Evolutionary conservation across 2,113 vertebrate genomes (phyloP).

Genomic region (Amazona vittata): DNA sequence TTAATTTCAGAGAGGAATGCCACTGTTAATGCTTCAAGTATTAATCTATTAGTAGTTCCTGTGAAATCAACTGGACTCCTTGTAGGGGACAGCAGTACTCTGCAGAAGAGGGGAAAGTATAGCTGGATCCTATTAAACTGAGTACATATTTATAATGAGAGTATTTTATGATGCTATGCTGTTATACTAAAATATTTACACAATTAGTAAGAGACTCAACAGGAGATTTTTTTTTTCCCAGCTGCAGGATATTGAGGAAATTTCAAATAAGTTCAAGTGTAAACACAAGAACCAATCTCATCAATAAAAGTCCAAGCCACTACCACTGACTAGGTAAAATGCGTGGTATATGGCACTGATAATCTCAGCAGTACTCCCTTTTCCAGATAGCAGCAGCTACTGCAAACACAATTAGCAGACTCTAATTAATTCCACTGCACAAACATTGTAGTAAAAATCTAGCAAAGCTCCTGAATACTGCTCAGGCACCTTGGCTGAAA

Average conservation of each 20-base stretch:
- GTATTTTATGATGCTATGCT: not conserved
- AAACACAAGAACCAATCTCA: not conserved
- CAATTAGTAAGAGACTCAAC: not conserved
- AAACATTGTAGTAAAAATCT: not conserved
- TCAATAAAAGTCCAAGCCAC: not conserved
- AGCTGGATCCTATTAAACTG: not conserved
- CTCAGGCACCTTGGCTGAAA: not conserved
- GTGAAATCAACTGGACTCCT: not conserved
- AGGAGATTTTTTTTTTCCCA: not conserved
- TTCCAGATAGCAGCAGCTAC: not conserved
- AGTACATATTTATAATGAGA: not conserved
- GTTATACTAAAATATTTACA: not conserved
- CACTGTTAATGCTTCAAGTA: not conserved
- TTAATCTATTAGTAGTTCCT: not conserved
- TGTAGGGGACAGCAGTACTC: not conserved
- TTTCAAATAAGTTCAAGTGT: not conserved
- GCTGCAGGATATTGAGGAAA: not conserved
- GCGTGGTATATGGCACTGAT: not conserved
- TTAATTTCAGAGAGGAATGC: constrained; percentile 10
- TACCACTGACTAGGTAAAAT: not conserved
- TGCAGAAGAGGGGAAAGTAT: not conserved
- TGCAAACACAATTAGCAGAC: not conserved
- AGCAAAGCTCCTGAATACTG: not conserved
- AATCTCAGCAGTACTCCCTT: not conserved
- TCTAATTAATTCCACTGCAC: not conserved